phyloP scores from a whole-genome alignment of 2,888 invertebrate species.

The Lasius platythorax region DNA sequence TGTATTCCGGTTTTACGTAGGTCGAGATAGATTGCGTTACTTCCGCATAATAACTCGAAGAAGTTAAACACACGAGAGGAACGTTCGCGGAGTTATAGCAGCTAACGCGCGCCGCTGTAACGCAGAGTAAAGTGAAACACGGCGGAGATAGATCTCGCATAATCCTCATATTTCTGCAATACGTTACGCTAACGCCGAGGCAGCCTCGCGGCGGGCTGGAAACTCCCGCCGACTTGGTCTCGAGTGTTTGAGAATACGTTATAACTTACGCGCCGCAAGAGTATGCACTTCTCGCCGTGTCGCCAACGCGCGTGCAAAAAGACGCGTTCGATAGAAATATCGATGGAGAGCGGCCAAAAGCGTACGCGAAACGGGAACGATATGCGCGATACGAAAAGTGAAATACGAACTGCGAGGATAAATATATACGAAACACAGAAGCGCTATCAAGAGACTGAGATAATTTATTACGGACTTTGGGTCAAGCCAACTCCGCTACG shows the following conservation, averaged over 20 bases:
- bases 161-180: slow-evolving; percentile 56
- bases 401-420: background rate
- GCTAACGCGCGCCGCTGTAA: slow-evolving; percentile 46
- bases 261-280: slow-evolving; percentile 40
- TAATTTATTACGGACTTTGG: slow-evolving; percentile 48
- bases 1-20: slow-evolving; percentile 50
- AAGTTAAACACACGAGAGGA: slow-evolving; percentile 53
- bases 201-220: slow-evolving; percentile 15
- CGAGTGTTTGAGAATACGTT: slow-evolving; percentile 54
- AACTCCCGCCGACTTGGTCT: slow-evolving; percentile 41
- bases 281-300: slow-evolving; percentile 39
- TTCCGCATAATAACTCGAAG: slow-evolving; percentile 55
- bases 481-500: slow-evolving; percentile 22
- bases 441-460: slow-evolving; percentile 31
- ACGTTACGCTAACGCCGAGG: slow-evolving; percentile 31
- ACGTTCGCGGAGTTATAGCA: slow-evolving; percentile 49
- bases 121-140: slow-evolving; percentile 53
- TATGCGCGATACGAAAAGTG: slow-evolving; percentile 3
- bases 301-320: slow-evolving; percentile 11
- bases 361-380: background rate
- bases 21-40: slow-evolving; percentile 54
- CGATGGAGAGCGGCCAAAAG: slow-evolving; percentile 1
- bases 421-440: background rate
- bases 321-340: slow-evolving; percentile 15
- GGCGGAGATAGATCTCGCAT: slow-evolving; percentile 56